Evolutionary conservation across 2,888 invertebrate species (phyloP).

Genomic region (Drosophila flavopinicola): DNA sequence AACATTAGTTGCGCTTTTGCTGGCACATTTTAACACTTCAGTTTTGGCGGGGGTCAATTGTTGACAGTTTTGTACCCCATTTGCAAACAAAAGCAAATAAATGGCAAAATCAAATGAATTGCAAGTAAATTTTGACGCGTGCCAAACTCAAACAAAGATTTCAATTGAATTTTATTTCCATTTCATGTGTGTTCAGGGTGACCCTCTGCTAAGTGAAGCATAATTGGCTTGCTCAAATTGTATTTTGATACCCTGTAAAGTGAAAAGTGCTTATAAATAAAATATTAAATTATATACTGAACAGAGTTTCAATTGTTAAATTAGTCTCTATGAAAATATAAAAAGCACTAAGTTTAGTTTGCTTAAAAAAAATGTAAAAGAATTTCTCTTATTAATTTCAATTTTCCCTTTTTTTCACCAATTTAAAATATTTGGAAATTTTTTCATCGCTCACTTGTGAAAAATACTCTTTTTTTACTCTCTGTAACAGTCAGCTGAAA

Average conservation of each 20-base stretch:
- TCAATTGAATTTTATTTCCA: slow-evolving; percentile 26
- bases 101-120: slow-evolving; percentile 21
- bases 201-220: slow-evolving; percentile 18
- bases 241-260: no score
- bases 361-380: no score
- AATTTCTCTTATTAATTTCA: no score
- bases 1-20: slow-evolving; percentile 76
- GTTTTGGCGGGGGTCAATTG: slow-evolving; percentile 22
- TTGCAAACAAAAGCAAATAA: slow-evolving; percentile 13
- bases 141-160: slow-evolving; percentile 4
- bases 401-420: background rate
- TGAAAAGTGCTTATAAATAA: no score
- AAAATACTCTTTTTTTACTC: no score
- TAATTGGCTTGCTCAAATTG: slow-evolving; percentile 16
- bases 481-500: no score
- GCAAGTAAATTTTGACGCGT: slow-evolving; percentile 33
- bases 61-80: slow-evolving; percentile 36
- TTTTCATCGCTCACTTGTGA: no score
- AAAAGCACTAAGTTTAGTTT: no score
- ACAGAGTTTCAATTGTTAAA: no score
- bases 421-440: no score
- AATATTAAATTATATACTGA: no score
- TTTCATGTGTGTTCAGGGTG: slow-evolving; percentile 25
- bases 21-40: slow-evolving; percentile 25
- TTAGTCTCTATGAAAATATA: no score